Percentiles rank a stretch among this genome's conserved stretches.
phyloP scores from a whole-genome alignment of 2,113 vertebrate species.

The Arothron firmamentum region DNA sequence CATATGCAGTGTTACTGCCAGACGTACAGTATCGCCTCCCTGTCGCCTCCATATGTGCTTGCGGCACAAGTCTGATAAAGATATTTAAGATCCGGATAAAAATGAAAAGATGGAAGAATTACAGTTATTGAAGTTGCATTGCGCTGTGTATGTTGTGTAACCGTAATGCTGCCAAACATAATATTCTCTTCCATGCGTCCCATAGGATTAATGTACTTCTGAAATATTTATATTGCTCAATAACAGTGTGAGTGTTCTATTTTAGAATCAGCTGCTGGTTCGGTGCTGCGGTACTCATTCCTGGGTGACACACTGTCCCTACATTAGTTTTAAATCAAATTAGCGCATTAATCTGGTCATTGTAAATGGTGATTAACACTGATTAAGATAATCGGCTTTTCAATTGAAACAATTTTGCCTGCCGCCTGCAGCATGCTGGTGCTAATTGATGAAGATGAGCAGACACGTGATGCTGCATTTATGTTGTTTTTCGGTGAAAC shows the following conservation, averaged over 20 bases:
- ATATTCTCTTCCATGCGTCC: constrained; percentile 31
- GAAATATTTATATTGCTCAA: constrained; percentile 52
- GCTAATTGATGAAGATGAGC: no score
- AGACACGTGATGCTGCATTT: no score
- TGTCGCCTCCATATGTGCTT: constrained; percentile 25
- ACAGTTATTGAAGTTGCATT: constrained; percentile 48
- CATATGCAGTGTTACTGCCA: constrained; percentile 22
- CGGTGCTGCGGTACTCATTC: not conserved
- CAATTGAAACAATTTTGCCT: no score
- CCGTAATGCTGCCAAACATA: constrained; percentile 46
- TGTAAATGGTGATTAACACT: no score
- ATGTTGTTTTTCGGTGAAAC: no score
- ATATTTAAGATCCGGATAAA: constrained; percentile 10
- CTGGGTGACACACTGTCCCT: no score
- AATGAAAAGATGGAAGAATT: constrained; percentile 38
- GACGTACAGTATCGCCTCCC: constrained; percentile 17
- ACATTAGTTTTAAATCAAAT: no score
- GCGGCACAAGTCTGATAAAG: constrained; percentile 15
- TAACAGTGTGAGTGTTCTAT: constrained; percentile 34
- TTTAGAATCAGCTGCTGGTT: constrained; percentile 16
- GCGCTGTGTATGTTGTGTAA: constrained; percentile 18
- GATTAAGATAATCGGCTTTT: no score
- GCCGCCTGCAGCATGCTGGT: no score
- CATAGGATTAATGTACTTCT: constrained; percentile 38
- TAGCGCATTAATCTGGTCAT: no score